A percentile compares a stretch with the other conserved stretches of the same genome.
Conservation (phyloP, 2,888 invertebrate genomes). For the Abrostola triplasia region DNA sequence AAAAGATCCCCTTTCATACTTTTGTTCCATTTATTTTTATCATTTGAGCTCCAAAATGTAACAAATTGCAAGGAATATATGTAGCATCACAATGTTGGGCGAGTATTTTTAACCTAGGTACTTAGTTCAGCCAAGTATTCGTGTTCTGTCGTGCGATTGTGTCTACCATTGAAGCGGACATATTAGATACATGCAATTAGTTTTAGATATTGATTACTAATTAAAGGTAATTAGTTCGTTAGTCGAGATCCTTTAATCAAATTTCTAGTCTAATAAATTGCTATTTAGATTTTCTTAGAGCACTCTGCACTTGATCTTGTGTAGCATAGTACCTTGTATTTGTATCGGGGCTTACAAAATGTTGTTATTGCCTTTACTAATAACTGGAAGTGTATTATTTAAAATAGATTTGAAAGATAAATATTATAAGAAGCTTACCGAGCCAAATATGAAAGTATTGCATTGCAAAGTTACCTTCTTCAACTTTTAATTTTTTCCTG, state of each 20-base stretch:
- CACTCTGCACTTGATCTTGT: too few relatives aligned
- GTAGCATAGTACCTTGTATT: too few relatives aligned
- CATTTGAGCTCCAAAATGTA: slow-evolving; percentile 71
- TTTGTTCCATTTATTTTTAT: slow-evolving; percentile 80
- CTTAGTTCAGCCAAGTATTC: slow-evolving; percentile 5
- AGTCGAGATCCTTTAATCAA: not conserved
- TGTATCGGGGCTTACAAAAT: too few relatives aligned
- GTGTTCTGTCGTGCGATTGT: not conserved
- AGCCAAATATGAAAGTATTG: too few relatives aligned
- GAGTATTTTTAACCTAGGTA: slow-evolving; percentile 49
- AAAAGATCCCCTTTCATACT: slow-evolving; percentile 84
- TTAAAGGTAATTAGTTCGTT: not conserved
- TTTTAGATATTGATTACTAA: not conserved
- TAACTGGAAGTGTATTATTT: too few relatives aligned
- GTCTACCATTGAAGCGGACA: not conserved
- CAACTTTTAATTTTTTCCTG: too few relatives aligned
- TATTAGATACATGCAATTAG: not conserved
- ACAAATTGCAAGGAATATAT: slow-evolving; percentile 73
- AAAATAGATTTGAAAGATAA: too few relatives aligned
- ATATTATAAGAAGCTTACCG: too few relatives aligned
- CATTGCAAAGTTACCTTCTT: too few relatives aligned
- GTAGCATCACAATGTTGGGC: slow-evolving; percentile 60
- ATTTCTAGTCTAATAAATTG: not conserved
- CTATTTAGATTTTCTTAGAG: too few relatives aligned
- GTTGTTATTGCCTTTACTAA: too few relatives aligned